Evolutionary conservation across 2,888 invertebrate species (phyloP), one percentile per base, ranked within the genome.

Genomic region (Stenodera caucasica): DNA sequence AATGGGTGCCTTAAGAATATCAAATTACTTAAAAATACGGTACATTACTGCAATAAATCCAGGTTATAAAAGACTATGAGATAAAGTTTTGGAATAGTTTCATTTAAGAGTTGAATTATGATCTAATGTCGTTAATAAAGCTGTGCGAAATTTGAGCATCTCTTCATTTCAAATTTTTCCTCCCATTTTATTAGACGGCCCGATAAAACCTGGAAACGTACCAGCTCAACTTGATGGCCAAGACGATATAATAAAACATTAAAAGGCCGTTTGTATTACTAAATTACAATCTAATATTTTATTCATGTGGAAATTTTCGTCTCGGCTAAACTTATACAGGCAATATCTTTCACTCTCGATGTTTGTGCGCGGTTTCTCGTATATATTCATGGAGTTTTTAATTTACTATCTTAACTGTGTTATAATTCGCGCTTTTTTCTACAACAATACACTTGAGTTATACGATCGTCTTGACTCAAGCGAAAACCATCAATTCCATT

Each of bases 81-180:
- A 57, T 49, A 58, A 59, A 63, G 53, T n/a, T 63, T 59, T 58
- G 50, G 51, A 63, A 63, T 63, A 63, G 63, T 63, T 63, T 63
- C 53, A 63, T 63, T 59, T 49, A 8, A n/a, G 4, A 21, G 18
- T 33, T 63, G 59, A 63, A 53, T 63, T 63, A 63, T 59, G 59
- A 49, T 18, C 49, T 21, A 45, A 40, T 37, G 54, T 54, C 35
- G 51, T 45, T 40, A 32, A 53, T 60, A 60, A 60, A 60, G 56
- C 37, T 50, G 14, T 53, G 14, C 49, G 51, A 60, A 55, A 60
- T 60, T 60, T 53, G 35, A 60, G 53, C 54, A 53, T 51, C 53
- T 35, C 53, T 35, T 23, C 29, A 53, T 37, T 45, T 40, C 55
- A 35, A 32, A 35, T 52, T 55, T 60, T 32, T 52, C 18, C 35